Conservation (phyloP, 2,797 vertebrate species). For the Cichlasoma orientale region DNA sequence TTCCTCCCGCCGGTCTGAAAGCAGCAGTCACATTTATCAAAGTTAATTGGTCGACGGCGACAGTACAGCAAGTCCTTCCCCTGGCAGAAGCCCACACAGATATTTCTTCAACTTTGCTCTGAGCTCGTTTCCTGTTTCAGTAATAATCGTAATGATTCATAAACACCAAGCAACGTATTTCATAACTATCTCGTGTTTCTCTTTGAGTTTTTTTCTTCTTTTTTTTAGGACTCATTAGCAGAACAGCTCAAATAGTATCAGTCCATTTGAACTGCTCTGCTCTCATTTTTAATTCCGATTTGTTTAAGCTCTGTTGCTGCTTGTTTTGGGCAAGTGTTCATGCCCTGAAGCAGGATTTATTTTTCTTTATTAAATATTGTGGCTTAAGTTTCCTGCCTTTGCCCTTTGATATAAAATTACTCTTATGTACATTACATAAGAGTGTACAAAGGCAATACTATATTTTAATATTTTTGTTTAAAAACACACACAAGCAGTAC, state of each 20-base stretch:
- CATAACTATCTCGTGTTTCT: not conserved
- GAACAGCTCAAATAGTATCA: not conserved
- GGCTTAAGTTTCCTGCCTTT: not conserved
- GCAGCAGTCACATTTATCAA: slow-evolving; percentile 69
- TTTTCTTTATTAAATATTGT: not conserved
- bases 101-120: slow-evolving; percentile 39
- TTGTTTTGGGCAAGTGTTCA: not conserved
- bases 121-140: slow-evolving; percentile 4
- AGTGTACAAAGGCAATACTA: not conserved
- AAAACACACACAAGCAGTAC: not conserved
- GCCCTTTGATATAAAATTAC: not conserved
- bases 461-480: not conserved
- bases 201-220: not conserved
- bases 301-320: not conserved
- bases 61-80: slow-evolving; percentile 49
- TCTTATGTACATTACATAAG: not conserved
- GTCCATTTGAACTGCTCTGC: not conserved
- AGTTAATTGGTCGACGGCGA: slow-evolving; percentile 74
- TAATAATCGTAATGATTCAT: not conserved
- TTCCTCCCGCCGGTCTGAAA: slow-evolving; percentile 38
- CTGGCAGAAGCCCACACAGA: slow-evolving; percentile 18
- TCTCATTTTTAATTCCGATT: not conserved
- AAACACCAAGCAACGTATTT: not conserved
- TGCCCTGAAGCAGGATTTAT: not conserved
- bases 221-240: not conserved